Base-by-base conservation (phyloP, 1,140 invertebrate species). In the Pectinophora gossypiella region DNA sequence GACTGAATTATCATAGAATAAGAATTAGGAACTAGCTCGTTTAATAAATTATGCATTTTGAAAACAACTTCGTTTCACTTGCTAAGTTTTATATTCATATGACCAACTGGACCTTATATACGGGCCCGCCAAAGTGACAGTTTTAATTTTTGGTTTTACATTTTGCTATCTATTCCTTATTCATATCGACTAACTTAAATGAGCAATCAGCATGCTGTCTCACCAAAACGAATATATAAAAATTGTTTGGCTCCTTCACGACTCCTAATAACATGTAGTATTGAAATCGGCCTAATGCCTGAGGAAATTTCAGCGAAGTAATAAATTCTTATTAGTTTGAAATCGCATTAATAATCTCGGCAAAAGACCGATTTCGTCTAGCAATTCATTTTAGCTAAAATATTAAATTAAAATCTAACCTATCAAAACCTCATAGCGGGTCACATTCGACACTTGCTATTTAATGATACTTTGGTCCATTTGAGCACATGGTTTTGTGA, bases 31-130 rank as follows among this genome's bases (percentile, higher is more conserved):
- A 74, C 64, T 67, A 56, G 50, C 58, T 49, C 43, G 62, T 58
- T 61, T 56, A 68, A 73, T 73, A 73, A 70, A 70, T 73, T 68
- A 68, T 66, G 27, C 27, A 9, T 32, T 63, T 43, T 48, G 47
- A 61, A 57, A 49, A 46, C 32, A 48, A 36, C 32, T 43, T 46
- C 22, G 49, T 55, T 54, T 54, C 50, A 50, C 48, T 51, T 59
- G 6, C 23, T 55, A 36, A 46, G 36, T 48, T 47, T 56, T 0
- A 53, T 50, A 56, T 56, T 21, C n/a, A 32, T 12, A 32, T 32
- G 27, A 32, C 27, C 27, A n/a, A 32, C 27, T 32, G 27, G 27
- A 32, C 6, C 9, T 3, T 32, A 32, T 12, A 12, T 12, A 3
- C 7, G 27, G 27, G n/a, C 27, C 27, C n/a, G n/a, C n/a, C n/a